Evolutionary conservation across 2,888 invertebrate species (phyloP), one percentile per base, ranked within the genome.

Genomic region (Junonia oenone): DNA sequence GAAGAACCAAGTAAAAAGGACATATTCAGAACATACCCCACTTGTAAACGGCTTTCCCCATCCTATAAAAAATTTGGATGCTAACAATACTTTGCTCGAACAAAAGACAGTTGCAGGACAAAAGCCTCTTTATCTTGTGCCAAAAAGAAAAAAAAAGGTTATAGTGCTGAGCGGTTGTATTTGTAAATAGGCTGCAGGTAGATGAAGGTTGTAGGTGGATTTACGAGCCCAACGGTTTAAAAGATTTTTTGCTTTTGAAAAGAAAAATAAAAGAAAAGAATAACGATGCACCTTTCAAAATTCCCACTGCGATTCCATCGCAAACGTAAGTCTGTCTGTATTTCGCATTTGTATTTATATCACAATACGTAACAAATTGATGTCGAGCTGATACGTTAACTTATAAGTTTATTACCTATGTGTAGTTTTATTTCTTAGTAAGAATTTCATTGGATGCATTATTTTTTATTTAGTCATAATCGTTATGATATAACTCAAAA

Each of bases 151-250:
- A 77, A 73, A 84, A 84, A 82, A 65, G 65, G 64, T 67, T 67
- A 75, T 73, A 75, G 78, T 77, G 71, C 73, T 63, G 75, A 78
- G 78, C 76, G 78, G 81, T 83, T 81, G 77, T 82, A 81, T 85
- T 85, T 79, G 83, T 88, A 85, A 87, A 88, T 81, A 79, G 76
- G 75, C 70, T 65, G 84, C 89, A 89, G 89, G 89, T 89, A 89
- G 87, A 40, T 40, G 38, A 81, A 73, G 81, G 76, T 87, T 83
- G 85, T 88, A 84, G 86, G 87, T 84, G 86, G 81, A 84, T 84
- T 81, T 80, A 81, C 72, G 72, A 70, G 71, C 76, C 72, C 72
- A 78, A 78, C 75, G 75, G 76, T 76, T 75, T 63, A 69, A 55
- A 59, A 65, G 64, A 51, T 75, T 74, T 75, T 75, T 76, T 73